Evolutionary conservation across 2,113 vertebrate genomes (phyloP).

Genomic region (Galemys pyrenaicus): DNA sequence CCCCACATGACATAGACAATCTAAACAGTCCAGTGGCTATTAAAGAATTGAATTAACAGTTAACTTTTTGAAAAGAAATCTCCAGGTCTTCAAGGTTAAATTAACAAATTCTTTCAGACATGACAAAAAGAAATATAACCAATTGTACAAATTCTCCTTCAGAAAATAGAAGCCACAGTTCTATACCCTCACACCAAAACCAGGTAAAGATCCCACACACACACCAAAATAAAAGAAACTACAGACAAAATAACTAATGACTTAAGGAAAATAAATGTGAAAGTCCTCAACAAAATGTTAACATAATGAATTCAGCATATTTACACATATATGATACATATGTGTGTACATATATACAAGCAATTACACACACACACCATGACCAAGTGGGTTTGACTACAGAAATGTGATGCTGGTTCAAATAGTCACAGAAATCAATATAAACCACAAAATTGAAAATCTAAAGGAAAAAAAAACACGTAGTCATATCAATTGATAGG

Average conservation of each 20-base stretch:
- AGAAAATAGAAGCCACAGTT: not conserved
- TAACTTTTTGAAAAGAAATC: conserved; percentile 10
- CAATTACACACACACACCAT: not conserved
- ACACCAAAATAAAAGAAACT: not conserved
- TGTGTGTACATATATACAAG: not conserved
- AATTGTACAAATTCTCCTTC: not conserved
- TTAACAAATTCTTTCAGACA: not conserved
- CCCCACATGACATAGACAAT: not conserved
- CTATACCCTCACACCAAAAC: not conserved
- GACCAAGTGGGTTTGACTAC: not conserved
- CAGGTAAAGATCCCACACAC: not conserved
- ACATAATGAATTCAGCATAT: not conserved
- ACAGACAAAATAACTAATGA: not conserved
- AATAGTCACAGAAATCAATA: not conserved
- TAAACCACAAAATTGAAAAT: not conserved
- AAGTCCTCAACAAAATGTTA: not conserved
- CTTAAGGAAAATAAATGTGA: not conserved
- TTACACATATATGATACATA: not conserved
- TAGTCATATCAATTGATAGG: not conserved
- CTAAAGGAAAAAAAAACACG: not conserved
- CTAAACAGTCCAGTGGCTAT: not conserved
- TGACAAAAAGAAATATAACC: not conserved
- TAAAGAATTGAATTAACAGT: not conserved
- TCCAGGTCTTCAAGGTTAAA: not conserved
- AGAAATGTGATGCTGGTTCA: not conserved